phyloP scores from a whole-genome alignment of 2,797 vertebrate species.

The Halcyon smyrnensis region DNA sequence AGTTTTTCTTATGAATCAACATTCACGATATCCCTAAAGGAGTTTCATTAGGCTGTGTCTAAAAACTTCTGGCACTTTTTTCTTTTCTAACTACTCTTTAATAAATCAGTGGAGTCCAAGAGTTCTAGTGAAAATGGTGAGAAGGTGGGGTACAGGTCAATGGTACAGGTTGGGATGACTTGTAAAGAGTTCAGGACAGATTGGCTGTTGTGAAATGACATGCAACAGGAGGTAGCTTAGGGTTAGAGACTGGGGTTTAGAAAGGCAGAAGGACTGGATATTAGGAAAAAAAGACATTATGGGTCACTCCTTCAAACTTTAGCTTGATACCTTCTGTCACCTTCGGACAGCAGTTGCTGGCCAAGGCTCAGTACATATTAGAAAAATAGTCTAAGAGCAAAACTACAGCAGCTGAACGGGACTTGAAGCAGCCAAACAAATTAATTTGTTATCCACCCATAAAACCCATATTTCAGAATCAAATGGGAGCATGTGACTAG shows the following conservation, averaged over 20 bases:
- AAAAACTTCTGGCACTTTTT: not conserved
- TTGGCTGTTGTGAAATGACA: not conserved
- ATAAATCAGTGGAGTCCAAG: not conserved
- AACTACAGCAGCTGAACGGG: not conserved
- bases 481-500: not conserved
- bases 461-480: not conserved
- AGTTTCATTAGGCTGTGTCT: not conserved
- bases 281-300: not conserved
- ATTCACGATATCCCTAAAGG: not conserved
- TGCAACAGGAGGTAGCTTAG: rapidly evolving
- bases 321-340: not conserved
- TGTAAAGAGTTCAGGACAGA: not conserved
- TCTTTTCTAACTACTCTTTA: not conserved
- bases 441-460: not conserved
- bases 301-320: not conserved
- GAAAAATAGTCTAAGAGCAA: not conserved
- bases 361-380: not conserved
- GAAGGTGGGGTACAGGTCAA: not conserved
- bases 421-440: not conserved
- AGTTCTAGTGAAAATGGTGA: not conserved
- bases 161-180: not conserved
- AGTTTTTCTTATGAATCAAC: not conserved
- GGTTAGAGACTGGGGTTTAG: not conserved
- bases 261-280: not conserved
- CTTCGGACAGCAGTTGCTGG: not conserved